phyloP scores from a whole-genome alignment of 2,888 invertebrate species.

The Timema podura region DNA sequence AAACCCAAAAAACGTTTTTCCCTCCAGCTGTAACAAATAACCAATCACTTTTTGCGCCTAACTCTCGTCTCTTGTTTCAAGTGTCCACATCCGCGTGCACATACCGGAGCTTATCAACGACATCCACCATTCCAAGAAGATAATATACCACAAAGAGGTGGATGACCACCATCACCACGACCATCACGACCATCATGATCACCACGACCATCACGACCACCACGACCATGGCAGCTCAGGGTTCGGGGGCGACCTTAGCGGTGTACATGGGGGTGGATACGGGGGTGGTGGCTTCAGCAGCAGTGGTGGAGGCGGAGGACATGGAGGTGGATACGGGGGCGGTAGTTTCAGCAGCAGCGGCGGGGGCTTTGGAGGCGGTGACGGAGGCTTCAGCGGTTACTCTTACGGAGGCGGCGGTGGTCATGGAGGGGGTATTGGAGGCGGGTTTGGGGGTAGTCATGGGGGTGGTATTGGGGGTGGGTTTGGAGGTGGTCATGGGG shows the following conservation, averaged over 20 bases:
- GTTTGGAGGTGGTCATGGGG: neutral
- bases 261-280: neutral
- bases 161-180: neutral
- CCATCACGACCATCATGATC: too few species aligned
- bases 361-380: neutral
- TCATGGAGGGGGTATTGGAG: neutral
- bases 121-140: conserved; percentile 6
- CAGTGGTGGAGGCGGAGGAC: neutral
- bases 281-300: neutral
- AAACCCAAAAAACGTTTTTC: too few species aligned
- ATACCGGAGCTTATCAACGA: conserved; percentile 8
- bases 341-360: neutral
- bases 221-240: neutral
- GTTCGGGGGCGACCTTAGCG: neutral
- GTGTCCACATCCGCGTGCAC: conserved; percentile 9
- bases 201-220: neutral
- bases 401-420: neutral
- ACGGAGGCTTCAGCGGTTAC: neutral
- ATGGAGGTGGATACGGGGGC: neutral
- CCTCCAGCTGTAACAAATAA: too few species aligned
- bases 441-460: neutral
- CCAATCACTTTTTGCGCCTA: too few species aligned
- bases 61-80: too few species aligned
- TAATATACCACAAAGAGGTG: conserved; percentile 1
- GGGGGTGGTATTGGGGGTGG: neutral